Percentiles rank a stretch among this genome's conserved stretches.
phyloP scores from a whole-genome alignment of 2,888 invertebrate species.

The Sminthurinus aureus region DNA sequence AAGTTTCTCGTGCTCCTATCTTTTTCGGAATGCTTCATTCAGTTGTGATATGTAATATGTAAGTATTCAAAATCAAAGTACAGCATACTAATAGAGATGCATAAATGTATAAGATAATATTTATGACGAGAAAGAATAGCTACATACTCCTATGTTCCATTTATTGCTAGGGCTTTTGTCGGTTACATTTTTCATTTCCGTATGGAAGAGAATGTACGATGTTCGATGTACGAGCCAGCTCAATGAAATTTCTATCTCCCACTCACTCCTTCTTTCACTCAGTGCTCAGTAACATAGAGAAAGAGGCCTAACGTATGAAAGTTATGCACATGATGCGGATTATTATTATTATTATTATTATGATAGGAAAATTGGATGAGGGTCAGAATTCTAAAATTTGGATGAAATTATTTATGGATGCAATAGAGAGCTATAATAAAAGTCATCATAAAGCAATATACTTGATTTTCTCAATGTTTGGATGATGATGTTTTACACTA shows the following conservation, averaged over 20 bases:
- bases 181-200: slow-evolving; percentile 36
- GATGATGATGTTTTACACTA: slow-evolving; percentile 18
- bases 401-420: slow-evolving; percentile 44
- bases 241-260: neutral
- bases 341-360: slow-evolving; percentile 36
- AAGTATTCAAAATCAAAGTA: too few relatives aligned
- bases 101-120: neutral
- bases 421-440: slow-evolving; percentile 40
- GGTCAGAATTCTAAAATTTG: slow-evolving; percentile 40
- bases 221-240: neutral
- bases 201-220: slow-evolving; percentile 23
- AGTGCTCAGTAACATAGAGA: slow-evolving; percentile 5
- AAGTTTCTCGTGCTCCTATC: slow-evolving; percentile 1
- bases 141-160: neutral
- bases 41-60: neutral
- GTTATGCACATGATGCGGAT: neutral
- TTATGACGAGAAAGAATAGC: neutral
- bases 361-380: slow-evolving; percentile 38
- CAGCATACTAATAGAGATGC: neutral
- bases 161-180: slow-evolving; percentile 31
- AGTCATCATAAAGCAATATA: slow-evolving; percentile 43
- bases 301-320: neutral
- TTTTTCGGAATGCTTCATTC: slow-evolving; percentile 28
- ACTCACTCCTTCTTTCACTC: neutral
- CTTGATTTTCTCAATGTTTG: slow-evolving; percentile 27